Percentiles rank a stretch among this genome's conserved stretches.
phyloP scores from a whole-genome alignment of 2,888 invertebrate genomes.

The Salpingus planirostris region DNA sequence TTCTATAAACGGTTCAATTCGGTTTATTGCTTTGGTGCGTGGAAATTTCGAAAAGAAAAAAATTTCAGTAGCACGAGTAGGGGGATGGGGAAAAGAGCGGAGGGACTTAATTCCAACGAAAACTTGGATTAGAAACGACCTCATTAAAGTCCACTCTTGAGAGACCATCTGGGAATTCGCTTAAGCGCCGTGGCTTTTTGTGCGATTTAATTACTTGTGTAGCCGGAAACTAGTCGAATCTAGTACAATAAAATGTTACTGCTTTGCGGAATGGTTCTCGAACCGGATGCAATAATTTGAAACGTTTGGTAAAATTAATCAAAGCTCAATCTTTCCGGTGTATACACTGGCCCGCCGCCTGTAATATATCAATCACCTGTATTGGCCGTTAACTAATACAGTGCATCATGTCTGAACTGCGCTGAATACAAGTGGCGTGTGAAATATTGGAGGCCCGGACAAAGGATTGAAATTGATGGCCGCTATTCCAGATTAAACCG shows the following conservation, averaged over 20 bases:
- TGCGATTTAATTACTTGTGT: conserved; percentile 10
- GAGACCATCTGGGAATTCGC: conserved; percentile 10
- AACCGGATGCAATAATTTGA: no score
- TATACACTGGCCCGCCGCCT: conserved; percentile 6
- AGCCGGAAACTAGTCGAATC: no score
- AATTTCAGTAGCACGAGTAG: no score
- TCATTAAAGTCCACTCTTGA: conserved; percentile 15
- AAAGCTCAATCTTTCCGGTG: conserved; percentile 5
- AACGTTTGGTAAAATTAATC: no score
- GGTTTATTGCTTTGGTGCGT: no score
- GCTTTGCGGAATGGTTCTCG: no score
- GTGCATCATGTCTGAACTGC: conserved; percentile 12
- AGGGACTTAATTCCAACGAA: no score
- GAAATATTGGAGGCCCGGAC: conserved; percentile 11
- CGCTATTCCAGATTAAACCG: conserved; percentile 12
- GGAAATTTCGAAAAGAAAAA: no score
- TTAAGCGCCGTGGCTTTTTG: conserved; percentile 10
- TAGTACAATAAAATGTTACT: no score
- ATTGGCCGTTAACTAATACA: conserved; percentile 11
- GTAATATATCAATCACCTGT: conserved; percentile 11
- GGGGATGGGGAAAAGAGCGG: no score
- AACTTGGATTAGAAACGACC: conserved; percentile 13
- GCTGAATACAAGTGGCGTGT: conserved; percentile 13
- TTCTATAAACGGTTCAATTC: no score
- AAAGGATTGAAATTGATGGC: conserved; percentile 12